Percentiles rank a stretch among this genome's conserved stretches.
Evolutionary conservation across 2,113 vertebrate genomes (phyloP).

Genomic region (Gallinago jamesoni): DNA sequence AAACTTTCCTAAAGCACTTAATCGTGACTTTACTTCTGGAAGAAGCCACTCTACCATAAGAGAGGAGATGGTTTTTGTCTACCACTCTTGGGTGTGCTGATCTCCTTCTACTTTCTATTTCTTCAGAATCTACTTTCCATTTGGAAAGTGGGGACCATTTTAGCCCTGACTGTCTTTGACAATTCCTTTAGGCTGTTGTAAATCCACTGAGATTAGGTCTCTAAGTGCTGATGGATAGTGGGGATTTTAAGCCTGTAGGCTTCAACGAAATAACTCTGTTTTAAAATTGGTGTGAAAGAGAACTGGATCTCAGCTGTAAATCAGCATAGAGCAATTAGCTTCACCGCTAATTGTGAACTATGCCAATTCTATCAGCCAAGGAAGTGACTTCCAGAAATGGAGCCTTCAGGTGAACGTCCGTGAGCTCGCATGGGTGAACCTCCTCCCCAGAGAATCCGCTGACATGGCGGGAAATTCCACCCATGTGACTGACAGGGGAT

Average conservation of each 20-base stretch:
- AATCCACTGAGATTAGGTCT: neutral
- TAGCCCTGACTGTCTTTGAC: neutral
- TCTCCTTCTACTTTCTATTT: neutral
- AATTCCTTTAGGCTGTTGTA: neutral
- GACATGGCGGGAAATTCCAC: neutral
- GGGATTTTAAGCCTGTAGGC: neutral
- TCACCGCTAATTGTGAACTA: neutral
- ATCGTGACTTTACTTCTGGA: neutral
- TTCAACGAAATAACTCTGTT: neutral
- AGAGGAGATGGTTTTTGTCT: neutral
- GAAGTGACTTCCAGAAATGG: neutral
- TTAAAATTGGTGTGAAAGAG: neutral
- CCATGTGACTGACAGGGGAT: neutral
- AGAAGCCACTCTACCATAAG: neutral
- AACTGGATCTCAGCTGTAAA: neutral
- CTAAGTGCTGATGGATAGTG: neutral
- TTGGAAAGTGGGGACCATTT: neutral
- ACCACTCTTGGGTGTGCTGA: neutral
- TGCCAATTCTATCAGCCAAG: neutral
- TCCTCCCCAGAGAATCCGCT: neutral
- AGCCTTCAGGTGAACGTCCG: neutral
- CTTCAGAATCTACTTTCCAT: neutral
- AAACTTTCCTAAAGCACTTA: conserved; percentile 32
- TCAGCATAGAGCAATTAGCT: neutral
- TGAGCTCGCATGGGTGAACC: neutral